Evolutionary conservation across 2,888 invertebrate genomes (phyloP), one percentile per base, ranked within the genome.

Genomic region (Callinectes sapidus): DNA sequence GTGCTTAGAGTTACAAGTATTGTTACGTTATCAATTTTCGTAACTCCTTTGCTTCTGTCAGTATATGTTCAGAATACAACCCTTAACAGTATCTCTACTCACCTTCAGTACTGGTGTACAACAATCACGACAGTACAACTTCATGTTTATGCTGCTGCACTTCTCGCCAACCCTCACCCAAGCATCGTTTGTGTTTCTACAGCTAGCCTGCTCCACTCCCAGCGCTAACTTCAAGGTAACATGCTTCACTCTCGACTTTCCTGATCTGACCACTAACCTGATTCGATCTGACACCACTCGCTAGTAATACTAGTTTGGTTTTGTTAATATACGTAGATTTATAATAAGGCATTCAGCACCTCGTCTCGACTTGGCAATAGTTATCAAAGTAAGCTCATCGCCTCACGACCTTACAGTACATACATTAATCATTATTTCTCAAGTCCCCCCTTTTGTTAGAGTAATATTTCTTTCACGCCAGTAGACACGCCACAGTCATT

Each of bases 361-460:
- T 48, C 48, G n/a, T 28, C 28, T 71, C 71, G 10, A 2, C 28
- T 28, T 71, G 28, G 71, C 28, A 23, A 18, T 8, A 28, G 28
- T 23, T 28, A 71, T 71, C 71, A 28, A 71, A 71, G 28, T 28
- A 18, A 71, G 71, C 23, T 71, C 71, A 71, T 71, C 71, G 71
- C n/a, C 71, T 23, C 28, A 18, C 71, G 71, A 71, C 71, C 8
- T 48, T 28, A 3, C 18, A 48, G 54, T 39, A 87, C 87, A 87
- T 39, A 87, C 87, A 87, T 87, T 87, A 87, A 87, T 87, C 87
- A 87, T 87, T 87, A 71, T 28, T 8, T 71, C 71, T 71, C 71
- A 71, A 18, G 23, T 48, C 28, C 28, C 2, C 2, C 10, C 87
- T 48, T 61, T 48, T 13, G 35, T 35, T 35, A 14, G 87, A 18